Percentiles rank a stretch among this genome's conserved stretches.
Evolutionary conservation across 2,113 vertebrate genomes (phyloP).

Genomic region (Bubo scandiacus): DNA sequence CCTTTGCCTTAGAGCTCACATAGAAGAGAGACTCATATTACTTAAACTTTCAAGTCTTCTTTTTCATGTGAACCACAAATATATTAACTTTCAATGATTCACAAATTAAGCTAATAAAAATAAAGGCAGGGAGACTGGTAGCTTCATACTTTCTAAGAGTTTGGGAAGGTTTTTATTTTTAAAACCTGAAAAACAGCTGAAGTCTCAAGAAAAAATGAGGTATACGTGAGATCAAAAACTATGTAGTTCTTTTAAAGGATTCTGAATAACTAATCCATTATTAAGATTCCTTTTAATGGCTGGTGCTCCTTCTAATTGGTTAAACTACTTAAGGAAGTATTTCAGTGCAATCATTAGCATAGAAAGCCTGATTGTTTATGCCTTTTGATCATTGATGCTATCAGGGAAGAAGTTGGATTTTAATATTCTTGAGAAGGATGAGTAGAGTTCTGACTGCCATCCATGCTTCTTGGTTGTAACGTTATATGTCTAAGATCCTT

Average conservation of each 20-base stretch:
- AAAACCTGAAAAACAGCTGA: neutral
- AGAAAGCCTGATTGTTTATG: slow-evolving; percentile 63
- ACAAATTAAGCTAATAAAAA: neutral
- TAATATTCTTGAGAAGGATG: slow-evolving; percentile 54
- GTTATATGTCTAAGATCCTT: slow-evolving; percentile 18
- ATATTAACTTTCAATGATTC: neutral
- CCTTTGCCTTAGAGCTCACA: neutral
- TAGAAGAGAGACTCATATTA: neutral
- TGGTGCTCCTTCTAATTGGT: slow-evolving; percentile 44
- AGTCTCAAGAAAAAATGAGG: neutral
- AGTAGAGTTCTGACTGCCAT: slow-evolving; percentile 30
- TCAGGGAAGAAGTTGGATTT: slow-evolving; percentile 31
- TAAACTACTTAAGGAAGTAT: slow-evolving; percentile 39
- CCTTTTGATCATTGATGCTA: slow-evolving; percentile 63
- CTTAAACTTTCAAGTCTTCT: neutral
- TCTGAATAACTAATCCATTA: slow-evolving; percentile 8
- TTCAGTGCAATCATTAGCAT: slow-evolving; percentile 51
- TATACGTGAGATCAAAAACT: neutral
- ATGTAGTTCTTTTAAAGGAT: neutral
- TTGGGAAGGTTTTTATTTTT: neutral
- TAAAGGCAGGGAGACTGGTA: neutral
- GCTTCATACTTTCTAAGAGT: neutral
- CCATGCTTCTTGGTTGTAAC: slow-evolving; percentile 30
- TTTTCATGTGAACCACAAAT: neutral
- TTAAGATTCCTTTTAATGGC: slow-evolving; percentile 29